Evolutionary conservation across 2,797 vertebrate genomes (phyloP).

Genomic region (Sylvilagus floridanus): DNA sequence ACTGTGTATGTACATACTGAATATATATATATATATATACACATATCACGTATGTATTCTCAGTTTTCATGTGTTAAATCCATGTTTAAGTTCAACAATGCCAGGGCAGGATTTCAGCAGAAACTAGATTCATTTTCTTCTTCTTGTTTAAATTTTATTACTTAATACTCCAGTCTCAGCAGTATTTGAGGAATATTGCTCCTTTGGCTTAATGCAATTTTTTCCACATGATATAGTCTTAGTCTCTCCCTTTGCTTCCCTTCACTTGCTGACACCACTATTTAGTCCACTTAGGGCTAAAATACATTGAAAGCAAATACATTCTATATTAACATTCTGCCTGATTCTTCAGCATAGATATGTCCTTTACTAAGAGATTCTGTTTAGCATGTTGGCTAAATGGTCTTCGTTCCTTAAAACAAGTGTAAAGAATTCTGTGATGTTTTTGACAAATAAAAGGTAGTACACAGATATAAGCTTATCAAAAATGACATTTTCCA

Average conservation of each 20-base stretch:
- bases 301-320: conserved; percentile 81
- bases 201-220: conserved; percentile 82
- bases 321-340: conserved; percentile 67
- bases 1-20: neutral
- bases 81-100: conserved; percentile 51
- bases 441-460: conserved; percentile 64
- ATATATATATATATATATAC: neutral
- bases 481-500: conserved; percentile 68
- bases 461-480: neutral
- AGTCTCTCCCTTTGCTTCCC: conserved; percentile 83
- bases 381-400: conserved; percentile 64
- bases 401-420: conserved; percentile 71
- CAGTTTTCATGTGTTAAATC: conserved; percentile 26
- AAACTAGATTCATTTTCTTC: conserved; percentile 63
- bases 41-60: neutral
- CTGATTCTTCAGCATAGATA: conserved; percentile 71
- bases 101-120: conserved; percentile 71
- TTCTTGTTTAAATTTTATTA: conserved; percentile 85
- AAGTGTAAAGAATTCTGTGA: conserved; percentile 48
- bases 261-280: conserved; percentile 82
- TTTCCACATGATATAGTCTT: conserved; percentile 83
- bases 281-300: conserved; percentile 81
- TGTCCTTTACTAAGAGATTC: conserved; percentile 77
- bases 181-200: conserved; percentile 82
- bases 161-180: conserved; percentile 83